phyloP scores from a whole-genome alignment of 2,113 vertebrate species.

The Acrocephalus kingi region DNA sequence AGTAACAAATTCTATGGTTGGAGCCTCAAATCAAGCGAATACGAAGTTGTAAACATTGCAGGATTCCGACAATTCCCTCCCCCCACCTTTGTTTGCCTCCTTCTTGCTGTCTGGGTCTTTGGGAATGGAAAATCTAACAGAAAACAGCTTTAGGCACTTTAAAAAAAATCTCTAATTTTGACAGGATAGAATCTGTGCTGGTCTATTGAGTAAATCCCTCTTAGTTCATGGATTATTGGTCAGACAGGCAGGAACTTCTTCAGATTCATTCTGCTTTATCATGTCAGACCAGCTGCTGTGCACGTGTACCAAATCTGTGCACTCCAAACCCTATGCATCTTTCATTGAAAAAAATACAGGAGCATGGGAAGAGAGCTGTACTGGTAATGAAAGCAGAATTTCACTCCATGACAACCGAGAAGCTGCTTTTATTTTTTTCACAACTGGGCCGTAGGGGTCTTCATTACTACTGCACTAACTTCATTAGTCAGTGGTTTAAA shows the following conservation, averaged over 20 bases:
- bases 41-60: not conserved
- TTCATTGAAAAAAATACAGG: slow-evolving; percentile 7
- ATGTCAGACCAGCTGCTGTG: slow-evolving; percentile 54
- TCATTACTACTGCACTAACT: not conserved
- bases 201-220: slow-evolving; percentile 39
- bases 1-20: not conserved
- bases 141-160: not conserved
- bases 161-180: not conserved
- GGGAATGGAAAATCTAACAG: not conserved
- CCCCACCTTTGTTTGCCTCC: not conserved
- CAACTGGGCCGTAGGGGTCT: not conserved
- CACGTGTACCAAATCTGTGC: slow-evolving; percentile 54
- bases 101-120: not conserved
- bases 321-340: not conserved
- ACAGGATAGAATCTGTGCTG: not conserved
- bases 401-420: not conserved
- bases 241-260: slow-evolving; percentile 39
- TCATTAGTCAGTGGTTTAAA: not conserved
- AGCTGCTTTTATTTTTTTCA: not conserved
- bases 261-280: slow-evolving; percentile 61
- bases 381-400: slow-evolving; percentile 1
- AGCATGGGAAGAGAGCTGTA: not conserved
- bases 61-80: not conserved
- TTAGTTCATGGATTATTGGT: slow-evolving; percentile 49
- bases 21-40: not conserved